These are phyloP conservation scores for Sylvicapra grimmia DNA, from an alignment of 2,113 vertebrate species.

Conservation along the genomic window DNA sequence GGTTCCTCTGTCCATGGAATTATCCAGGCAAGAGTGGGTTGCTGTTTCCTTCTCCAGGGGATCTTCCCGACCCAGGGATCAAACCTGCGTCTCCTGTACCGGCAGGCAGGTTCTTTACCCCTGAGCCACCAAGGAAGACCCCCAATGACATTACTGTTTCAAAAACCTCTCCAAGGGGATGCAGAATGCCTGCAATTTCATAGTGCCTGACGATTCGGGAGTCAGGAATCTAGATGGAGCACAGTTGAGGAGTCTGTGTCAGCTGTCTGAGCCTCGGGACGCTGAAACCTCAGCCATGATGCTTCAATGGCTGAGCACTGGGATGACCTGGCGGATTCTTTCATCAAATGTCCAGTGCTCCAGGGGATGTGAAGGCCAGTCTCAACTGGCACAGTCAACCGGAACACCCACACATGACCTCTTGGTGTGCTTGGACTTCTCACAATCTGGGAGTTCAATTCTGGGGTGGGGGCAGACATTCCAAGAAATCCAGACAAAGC, in stretches of 20 bases:
- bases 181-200: neutral
- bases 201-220: neutral
- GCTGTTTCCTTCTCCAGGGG: neutral
- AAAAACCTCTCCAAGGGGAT: neutral
- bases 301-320: neutral
- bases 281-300: neutral
- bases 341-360: neutral
- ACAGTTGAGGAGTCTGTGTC: neutral
- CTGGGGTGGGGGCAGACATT: neutral
- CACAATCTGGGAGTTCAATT: neutral
- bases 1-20: neutral
- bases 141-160: accelerated
- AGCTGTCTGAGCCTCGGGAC: neutral
- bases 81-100: neutral
- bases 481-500: neutral
- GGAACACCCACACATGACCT: neutral
- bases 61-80: neutral
- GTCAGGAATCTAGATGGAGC: neutral
- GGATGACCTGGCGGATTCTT: neutral
- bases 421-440: neutral
- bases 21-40: neutral
- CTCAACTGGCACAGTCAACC: neutral
- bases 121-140: neutral
- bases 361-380: neutral
- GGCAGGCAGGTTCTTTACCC: neutral